Base-by-base conservation (phyloP, 2,888 invertebrate genomes). In the Protophormia terraenovae region DNA sequence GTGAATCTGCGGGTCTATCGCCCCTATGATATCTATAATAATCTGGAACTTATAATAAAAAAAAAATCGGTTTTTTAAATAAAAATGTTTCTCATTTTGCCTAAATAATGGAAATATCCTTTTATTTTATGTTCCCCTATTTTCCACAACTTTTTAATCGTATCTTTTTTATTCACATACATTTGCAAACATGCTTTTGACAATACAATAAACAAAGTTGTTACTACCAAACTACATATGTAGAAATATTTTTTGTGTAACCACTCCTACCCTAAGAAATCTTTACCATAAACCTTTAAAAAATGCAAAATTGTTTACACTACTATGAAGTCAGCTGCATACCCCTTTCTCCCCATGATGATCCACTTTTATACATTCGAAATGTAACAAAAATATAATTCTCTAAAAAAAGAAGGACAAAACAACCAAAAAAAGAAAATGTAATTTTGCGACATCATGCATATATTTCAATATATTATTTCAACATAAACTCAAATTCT, bases 391-490 rank as follows among this genome's bases (percentile, higher is more conserved):
- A 71, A 72, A 71, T 55, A 14, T 19, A 38, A 45, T 45, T 45
- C 12, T 12, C 8, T 41, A 22, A 29, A 32, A 53, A 72, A 41
- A 16, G n/a, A n/a, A n/a, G n/a, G n/a, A n/a, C n/a, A n/a, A n/a
- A n/a, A n/a, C n/a, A n/a, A n/a, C n/a, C n/a, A n/a, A 29, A 8
- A 62, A 62, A 72, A 16, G 22, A 53, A 76, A 81, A 55, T 22
- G 41, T 3, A 2, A 81, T 62, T 62, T 67, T 53, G 81, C n/a
- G 73, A 73, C 62, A 64, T 81, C 69, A 47, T 78, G 45, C 73
- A 84, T 60, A 62, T 60, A 69, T 84, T 64, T 76, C 71, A 80
- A 80, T 80, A 80, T 62, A 73, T 78, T 62, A 81, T 81, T 81
- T 66, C 45, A 69, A 38, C 58, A 76, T 32, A 50, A 66, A 83